A percentile compares a stretch with the other conserved stretches of the same genome.
Conservation (phyloP, 1,140 invertebrate genomes). For the Leptinotarsa texana region DNA sequence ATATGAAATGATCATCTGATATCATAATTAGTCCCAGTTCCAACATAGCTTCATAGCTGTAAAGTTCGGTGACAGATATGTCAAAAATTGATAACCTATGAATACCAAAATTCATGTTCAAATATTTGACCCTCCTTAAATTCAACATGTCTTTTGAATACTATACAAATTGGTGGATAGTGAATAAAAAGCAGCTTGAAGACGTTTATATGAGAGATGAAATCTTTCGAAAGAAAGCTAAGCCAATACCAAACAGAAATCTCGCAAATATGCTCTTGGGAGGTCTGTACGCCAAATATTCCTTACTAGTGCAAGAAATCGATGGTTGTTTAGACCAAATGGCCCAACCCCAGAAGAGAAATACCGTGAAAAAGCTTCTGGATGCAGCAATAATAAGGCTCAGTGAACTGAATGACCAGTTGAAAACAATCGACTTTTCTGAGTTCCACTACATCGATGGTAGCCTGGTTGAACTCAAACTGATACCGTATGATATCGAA, state of each 20-base stretch:
- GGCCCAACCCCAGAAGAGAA: constrained; percentile 48
- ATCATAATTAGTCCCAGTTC: too few relatives aligned
- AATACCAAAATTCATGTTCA: background rate
- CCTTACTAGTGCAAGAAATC: constrained; percentile 48
- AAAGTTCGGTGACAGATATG: background rate
- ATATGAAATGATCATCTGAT: too few relatives aligned
- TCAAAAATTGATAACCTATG: background rate
- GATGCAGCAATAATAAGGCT: constrained; percentile 47
- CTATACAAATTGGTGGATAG: constrained; percentile 52
- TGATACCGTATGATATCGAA: constrained; percentile 60
- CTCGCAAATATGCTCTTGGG: constrained; percentile 44
- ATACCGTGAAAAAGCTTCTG: constrained; percentile 47
- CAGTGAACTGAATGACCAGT: constrained; percentile 54
- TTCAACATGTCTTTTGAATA: constrained; percentile 48
- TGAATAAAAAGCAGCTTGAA: constrained; percentile 43
- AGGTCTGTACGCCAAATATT: constrained; percentile 48
- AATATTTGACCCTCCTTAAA: background rate
- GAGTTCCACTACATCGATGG: constrained; percentile 66
- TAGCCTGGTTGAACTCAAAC: constrained; percentile 62
- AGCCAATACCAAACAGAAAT: constrained; percentile 39
- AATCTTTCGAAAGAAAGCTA: constrained; percentile 32
- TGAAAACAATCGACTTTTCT: constrained; percentile 56
- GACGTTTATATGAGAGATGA: constrained; percentile 39
- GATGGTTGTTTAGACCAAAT: constrained; percentile 49
- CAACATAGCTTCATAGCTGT: too few relatives aligned